Evolutionary conservation across 1,140 invertebrate genomes (phyloP).

Genomic region (Drosophila busckii): DNA sequence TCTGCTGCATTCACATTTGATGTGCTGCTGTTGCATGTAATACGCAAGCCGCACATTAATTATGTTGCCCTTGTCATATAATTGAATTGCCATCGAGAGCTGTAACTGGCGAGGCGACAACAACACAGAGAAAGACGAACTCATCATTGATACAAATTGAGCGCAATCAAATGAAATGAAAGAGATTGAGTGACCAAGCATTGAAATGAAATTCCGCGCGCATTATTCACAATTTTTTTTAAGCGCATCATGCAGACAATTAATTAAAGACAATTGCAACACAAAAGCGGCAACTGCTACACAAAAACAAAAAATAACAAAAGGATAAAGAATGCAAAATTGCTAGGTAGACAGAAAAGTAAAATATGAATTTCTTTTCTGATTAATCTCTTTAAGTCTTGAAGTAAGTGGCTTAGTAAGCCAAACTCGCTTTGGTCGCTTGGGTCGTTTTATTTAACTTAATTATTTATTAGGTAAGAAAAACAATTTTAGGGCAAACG

Average conservation of each 20-base stretch:
- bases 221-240: conserved; percentile 7
- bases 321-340: neutral
- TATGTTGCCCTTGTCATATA: conserved; percentile 62
- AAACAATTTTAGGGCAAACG: too few species aligned
- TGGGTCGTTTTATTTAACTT: too few species aligned
- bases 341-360: too few species aligned
- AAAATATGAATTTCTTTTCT: too few species aligned
- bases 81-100: conserved; percentile 56
- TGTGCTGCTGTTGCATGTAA: conserved; percentile 27
- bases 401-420: too few species aligned
- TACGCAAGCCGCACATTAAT: conserved; percentile 48
- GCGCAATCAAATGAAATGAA: conserved; percentile 52
- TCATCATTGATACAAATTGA: conserved; percentile 38
- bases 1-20: conserved; percentile 6
- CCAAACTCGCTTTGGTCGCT: too few species aligned
- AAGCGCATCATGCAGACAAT: conserved; percentile 19
- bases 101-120: conserved; percentile 33
- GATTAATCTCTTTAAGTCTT: too few species aligned
- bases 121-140: neutral
- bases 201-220: neutral
- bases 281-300: conserved; percentile 20
- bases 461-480: too few species aligned
- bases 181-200: neutral
- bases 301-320: neutral
- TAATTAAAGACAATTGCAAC: conserved; percentile 25